phyloP scores from a whole-genome alignment of 2,113 vertebrate species.

The Synchiropus splendidus region DNA sequence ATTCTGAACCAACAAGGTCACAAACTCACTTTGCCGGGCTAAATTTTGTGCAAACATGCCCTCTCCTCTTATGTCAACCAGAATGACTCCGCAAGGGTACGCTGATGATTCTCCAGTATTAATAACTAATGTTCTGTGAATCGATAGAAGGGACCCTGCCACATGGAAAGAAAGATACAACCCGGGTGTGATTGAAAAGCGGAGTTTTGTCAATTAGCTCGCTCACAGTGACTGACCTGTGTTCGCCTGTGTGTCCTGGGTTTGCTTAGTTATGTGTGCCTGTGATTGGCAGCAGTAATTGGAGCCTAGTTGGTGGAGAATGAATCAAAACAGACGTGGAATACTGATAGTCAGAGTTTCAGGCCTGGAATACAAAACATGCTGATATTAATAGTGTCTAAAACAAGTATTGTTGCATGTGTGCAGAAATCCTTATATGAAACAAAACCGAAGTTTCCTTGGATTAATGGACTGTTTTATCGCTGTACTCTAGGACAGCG shows the following conservation, averaged over 20 bases:
- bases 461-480: too few species aligned
- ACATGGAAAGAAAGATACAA: too few species aligned
- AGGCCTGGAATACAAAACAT: slow-evolving; percentile 29
- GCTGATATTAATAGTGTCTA: too few species aligned
- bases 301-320: slow-evolving; percentile 27
- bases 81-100: too few species aligned
- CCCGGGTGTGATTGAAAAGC: too few species aligned
- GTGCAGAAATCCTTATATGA: too few species aligned
- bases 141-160: not conserved
- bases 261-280: too few species aligned
- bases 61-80: too few species aligned
- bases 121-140: not conserved
- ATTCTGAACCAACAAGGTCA: slow-evolving; percentile 29
- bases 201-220: slow-evolving; percentile 20
- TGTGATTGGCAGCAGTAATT: slow-evolving; percentile 57
- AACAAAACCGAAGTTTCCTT: too few species aligned
- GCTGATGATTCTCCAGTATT: not conserved
- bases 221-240: slow-evolving; percentile 8
- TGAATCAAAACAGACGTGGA: slow-evolving; percentile 39
- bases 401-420: not conserved
- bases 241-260: slow-evolving; percentile 1
- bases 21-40: slow-evolving; percentile 3
- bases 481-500: too few species aligned
- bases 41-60: too few species aligned
- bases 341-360: slow-evolving; percentile 34